Percentiles rank a stretch among this genome's conserved stretches.
phyloP scores from a whole-genome alignment of 2,888 invertebrate species.

The Diadegma fenestrale region DNA sequence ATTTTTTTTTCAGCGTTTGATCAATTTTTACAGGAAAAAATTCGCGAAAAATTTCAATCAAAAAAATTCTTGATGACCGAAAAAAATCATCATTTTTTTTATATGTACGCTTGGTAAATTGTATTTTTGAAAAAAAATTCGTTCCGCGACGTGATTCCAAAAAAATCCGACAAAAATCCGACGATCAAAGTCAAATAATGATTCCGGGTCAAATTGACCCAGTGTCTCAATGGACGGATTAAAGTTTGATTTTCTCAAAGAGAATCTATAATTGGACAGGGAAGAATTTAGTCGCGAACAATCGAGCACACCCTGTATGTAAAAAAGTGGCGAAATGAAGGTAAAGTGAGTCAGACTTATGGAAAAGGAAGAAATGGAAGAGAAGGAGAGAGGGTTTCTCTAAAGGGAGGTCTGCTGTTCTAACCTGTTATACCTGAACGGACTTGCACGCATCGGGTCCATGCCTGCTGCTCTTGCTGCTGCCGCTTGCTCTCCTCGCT shows the following conservation, averaged over 20 bases:
- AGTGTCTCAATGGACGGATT: neutral
- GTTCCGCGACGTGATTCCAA: neutral
- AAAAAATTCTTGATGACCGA: neutral
- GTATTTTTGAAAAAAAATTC: neutral
- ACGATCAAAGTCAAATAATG: neutral
- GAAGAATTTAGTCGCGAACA: neutral
- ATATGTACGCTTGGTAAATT: neutral
- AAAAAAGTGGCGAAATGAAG: constrained; percentile 21
- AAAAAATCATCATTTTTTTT: neutral
- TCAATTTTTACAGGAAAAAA: too few species aligned
- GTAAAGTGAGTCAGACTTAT: constrained; percentile 51
- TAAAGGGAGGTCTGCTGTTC: constrained; percentile 77
- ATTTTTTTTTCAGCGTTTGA: too few species aligned
- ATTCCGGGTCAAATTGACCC: neutral
- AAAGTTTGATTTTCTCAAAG: neutral
- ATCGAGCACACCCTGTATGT: neutral
- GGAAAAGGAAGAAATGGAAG: constrained; percentile 37
- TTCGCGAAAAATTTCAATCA: neutral
- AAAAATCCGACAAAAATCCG: neutral
- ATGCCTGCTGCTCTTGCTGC: constrained; percentile 65
- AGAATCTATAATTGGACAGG: neutral
- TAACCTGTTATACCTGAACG: constrained; percentile 82
- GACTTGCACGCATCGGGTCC: constrained; percentile 77
- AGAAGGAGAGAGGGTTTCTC: constrained; percentile 69
- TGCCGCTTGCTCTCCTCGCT: constrained; percentile 42